Base-by-base conservation (phyloP, 2,113 vertebrate species). In the Myotis lucifugus region DNA sequence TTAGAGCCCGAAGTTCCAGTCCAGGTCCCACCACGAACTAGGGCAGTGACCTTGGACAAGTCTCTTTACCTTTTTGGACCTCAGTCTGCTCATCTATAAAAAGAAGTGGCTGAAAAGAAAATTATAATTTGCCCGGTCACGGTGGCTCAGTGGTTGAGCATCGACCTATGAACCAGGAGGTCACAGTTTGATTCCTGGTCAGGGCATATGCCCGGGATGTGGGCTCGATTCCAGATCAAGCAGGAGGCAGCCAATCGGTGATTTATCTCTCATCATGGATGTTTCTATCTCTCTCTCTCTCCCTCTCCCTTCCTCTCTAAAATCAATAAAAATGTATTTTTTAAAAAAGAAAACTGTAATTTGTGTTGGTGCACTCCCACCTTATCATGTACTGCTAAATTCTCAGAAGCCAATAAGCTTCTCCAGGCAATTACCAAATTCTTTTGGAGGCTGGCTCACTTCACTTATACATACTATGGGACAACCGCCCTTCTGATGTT, bases 381-480 rank as follows among this genome's bases (percentile, higher is more conserved):
- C 64, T 70, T n/a, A 13, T 11, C 12, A 37, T 0, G 10, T 42
- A 27, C 74, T 83, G 73, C 61, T 95, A 91, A 93, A 91, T 72
- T 90, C 73, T 84, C 56, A 50, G 50, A 91, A 92, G 77, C 46
- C 66, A 29, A 25, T 81, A 82, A 70, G 52, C 32, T 37, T n/a
- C 79, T 8, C 70, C 85, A 74, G 81, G 66, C 87, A 93, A 77
- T 94, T 93, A 82, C 87, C 76, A 93, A 90, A 93, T 59, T 48
- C 29, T 85, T 85, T 66, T 32, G 46, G 82, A 91, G 69, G 32
- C 70, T 84, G 73, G n/a, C 73, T 94, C 56, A 59, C 52, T 91
- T 85, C 48, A 85, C 7, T 91, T 69, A 56, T 77, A 40, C 25
- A 12, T 50, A 61, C 34, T 48, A 66, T 50, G 32, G 32, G 83